Conservation (phyloP, 2,888 invertebrate genomes). For the Physocephala rufipes region DNA sequence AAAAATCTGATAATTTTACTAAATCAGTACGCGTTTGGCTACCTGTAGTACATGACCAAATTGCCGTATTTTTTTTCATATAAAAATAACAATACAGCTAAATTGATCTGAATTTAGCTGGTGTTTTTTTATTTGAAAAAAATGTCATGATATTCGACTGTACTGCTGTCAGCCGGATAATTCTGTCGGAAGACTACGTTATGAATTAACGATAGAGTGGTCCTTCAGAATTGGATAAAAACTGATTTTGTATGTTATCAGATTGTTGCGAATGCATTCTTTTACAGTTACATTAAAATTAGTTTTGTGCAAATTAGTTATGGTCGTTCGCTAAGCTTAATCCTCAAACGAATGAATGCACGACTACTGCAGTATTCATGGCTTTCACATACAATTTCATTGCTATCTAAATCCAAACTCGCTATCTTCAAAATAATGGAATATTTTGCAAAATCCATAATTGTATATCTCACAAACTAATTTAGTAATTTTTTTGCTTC, state of each 20-base stretch:
- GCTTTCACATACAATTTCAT: too few species aligned
- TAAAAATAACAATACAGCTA: not conserved
- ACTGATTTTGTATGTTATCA: slow-evolving; percentile 30
- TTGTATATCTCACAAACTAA: too few species aligned
- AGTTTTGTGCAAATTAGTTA: slow-evolving; percentile 64
- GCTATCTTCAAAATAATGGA: too few species aligned
- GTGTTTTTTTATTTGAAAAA: slow-evolving; percentile 1
- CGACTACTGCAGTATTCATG: too few species aligned
- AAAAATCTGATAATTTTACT: slow-evolving; percentile 32
- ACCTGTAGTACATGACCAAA: not conserved
- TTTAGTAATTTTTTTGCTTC: too few species aligned
- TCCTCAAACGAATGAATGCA: slow-evolving; percentile 59
- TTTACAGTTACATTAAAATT: slow-evolving; percentile 59
- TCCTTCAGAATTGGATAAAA: not conserved
- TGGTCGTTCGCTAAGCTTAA: slow-evolving; percentile 66
- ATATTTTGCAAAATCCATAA: too few species aligned
- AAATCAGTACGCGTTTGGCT: slow-evolving; percentile 42
- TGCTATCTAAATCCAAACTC: too few species aligned
- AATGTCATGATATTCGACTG: not conserved
- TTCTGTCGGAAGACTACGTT: slow-evolving; percentile 2
- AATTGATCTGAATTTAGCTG: not conserved
- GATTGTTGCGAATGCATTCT: slow-evolving; percentile 55
- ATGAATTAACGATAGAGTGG: not conserved
- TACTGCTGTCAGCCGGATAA: not conserved
- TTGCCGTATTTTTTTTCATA: not conserved